Conservation (phyloP, 2,888 invertebrate genomes). For the Chrysodeixis includens region DNA sequence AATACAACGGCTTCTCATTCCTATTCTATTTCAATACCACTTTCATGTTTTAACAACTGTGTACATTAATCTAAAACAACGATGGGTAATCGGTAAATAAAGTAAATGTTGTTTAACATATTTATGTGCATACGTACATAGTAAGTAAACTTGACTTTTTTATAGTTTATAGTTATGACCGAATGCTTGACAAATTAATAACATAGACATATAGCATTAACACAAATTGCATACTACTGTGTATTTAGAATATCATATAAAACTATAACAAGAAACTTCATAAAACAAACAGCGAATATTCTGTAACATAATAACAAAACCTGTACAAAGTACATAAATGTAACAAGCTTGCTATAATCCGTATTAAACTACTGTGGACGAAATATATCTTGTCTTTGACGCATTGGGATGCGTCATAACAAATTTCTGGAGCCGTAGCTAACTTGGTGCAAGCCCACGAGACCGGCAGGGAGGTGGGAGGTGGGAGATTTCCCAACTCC, state of each 20-base stretch:
- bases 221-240: not conserved
- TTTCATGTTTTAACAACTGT: conserved; percentile 14
- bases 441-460: conserved; percentile 81
- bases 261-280: not conserved
- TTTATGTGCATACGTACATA: not conserved
- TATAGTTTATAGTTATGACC: not conserved
- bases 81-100: not conserved
- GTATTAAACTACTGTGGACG: conserved; percentile 64
- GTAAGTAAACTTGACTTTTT: not conserved
- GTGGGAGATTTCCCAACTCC: conserved; percentile 57
- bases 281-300: not conserved
- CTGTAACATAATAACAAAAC: not conserved
- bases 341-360: conserved; percentile 11
- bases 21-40: conserved; percentile 40
- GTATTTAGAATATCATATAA: not conserved
- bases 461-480: conserved; percentile 60
- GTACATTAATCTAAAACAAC: conserved; percentile 28
- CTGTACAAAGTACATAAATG: not conserved
- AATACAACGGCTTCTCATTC: conserved; percentile 41
- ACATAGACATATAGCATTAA: not conserved
- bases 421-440: conserved; percentile 86
- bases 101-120: not conserved
- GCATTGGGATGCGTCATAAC: conserved; percentile 84
- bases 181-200: not conserved
- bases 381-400: conserved; percentile 67